A percentile compares a stretch with the other conserved stretches of the same genome.
Conservation (phyloP, 2,797 vertebrate species). For the Enteromius mattozi region DNA sequence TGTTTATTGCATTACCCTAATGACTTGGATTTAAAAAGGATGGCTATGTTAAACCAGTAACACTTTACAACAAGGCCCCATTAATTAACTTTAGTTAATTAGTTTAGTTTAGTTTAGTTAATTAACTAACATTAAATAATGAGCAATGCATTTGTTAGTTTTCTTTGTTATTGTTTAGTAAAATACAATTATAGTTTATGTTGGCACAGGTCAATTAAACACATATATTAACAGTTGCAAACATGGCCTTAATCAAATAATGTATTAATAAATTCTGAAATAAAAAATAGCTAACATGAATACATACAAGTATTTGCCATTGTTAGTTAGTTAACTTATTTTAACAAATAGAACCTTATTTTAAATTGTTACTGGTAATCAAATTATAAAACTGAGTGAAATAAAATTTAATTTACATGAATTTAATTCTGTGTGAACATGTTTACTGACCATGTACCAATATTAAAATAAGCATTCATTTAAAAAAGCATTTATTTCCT, state of each 20-base stretch:
- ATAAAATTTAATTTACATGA: background rate
- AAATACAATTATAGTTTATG: background rate
- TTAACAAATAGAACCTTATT: background rate
- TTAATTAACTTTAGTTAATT: background rate
- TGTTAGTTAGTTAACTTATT: background rate
- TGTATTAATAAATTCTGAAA: background rate
- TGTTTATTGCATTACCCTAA: background rate
- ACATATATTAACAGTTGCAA: background rate
- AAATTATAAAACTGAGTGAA: background rate
- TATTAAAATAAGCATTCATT: background rate
- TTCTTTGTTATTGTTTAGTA: background rate
- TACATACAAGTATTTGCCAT: background rate
- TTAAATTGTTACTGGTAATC: background rate
- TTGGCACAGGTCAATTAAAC: background rate
- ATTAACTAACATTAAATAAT: background rate
- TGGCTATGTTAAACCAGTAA: background rate
- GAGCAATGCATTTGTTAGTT: background rate
- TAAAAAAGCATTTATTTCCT: background rate
- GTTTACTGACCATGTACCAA: no score
- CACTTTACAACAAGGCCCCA: background rate
- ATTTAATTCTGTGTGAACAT: background rate
- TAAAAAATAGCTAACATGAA: background rate
- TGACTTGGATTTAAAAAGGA: conserved; percentile 9
- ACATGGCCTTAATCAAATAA: background rate
- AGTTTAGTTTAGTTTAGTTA: background rate